phyloP scores from a whole-genome alignment of 2,797 vertebrate species.

The Sebastes melanostomus region DNA sequence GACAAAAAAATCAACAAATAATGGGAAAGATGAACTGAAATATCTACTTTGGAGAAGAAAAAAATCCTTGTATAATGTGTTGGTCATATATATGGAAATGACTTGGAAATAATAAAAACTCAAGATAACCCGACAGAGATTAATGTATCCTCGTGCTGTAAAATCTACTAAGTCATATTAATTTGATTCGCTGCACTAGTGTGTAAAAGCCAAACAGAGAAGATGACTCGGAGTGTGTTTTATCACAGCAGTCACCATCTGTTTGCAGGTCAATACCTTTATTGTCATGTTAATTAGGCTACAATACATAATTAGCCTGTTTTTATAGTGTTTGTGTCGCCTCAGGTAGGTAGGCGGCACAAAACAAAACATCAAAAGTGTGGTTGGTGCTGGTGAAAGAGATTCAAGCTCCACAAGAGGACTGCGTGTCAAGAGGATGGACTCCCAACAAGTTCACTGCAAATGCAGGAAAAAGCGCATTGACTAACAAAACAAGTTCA shows the following conservation, averaged over 20 bases:
- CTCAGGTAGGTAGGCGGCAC: neutral
- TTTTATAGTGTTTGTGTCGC: neutral
- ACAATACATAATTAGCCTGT: slow-evolving; percentile 1
- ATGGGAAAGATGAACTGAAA: neutral
- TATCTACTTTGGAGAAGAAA: neutral
- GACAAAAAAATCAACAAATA: neutral
- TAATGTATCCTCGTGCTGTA: neutral
- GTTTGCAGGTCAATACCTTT: slow-evolving; percentile 1
- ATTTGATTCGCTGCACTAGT: neutral
- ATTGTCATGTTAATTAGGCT: slow-evolving; percentile 14
- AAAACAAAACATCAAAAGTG: slow-evolving; percentile 6
- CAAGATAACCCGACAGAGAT: neutral
- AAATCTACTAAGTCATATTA: neutral
- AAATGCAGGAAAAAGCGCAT: neutral
- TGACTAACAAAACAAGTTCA: neutral
- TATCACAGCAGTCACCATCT: neutral
- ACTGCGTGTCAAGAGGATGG: neutral
- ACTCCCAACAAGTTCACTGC: neutral
- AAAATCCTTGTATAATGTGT: neutral
- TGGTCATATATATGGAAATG: neutral
- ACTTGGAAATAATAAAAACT: neutral
- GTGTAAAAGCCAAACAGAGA: neutral
- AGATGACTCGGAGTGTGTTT: neutral
- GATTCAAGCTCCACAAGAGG: neutral
- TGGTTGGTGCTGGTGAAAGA: neutral